Evolutionary conservation across 2,797 vertebrate genomes (phyloP).

Genomic region (Tenualosa ilisha): DNA sequence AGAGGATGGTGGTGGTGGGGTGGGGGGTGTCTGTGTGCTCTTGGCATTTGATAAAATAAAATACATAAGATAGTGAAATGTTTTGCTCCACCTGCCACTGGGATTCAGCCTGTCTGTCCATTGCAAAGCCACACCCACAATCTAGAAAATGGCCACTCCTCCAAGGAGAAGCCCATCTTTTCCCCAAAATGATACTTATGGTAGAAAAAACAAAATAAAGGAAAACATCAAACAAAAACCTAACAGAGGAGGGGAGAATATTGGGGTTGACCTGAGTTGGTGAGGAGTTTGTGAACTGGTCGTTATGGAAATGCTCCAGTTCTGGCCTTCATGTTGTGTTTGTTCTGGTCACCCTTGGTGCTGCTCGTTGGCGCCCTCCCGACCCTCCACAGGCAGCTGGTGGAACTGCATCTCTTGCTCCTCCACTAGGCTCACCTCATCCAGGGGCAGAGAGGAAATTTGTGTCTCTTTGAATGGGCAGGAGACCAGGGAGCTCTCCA

Average conservation of each 20-base stretch:
- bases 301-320: conserved; percentile 57
- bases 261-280: conserved; percentile 90
- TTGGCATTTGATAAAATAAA: not conserved
- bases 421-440: conserved; percentile 77
- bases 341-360: conserved; percentile 77
- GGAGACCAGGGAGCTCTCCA: conserved; percentile 55
- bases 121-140: conserved; percentile 52
- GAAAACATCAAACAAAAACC: conserved; percentile 32
- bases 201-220: conserved; percentile 62
- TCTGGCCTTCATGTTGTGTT: conserved; percentile 60
- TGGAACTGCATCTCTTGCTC: conserved; percentile 70
- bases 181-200: conserved; percentile 61
- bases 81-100: conserved; percentile 49
- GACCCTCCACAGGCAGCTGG: conserved; percentile 51
- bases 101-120: conserved; percentile 42
- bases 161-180: conserved; percentile 55
- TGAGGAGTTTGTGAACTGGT: conserved; percentile 71
- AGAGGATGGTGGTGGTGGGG: not conserved
- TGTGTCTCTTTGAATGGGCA: conserved; percentile 75
- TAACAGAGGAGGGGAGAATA: conserved; percentile 42
- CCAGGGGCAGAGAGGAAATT: conserved; percentile 80
- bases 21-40: not conserved
- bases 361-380: conserved; percentile 47
- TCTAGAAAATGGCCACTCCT: conserved; percentile 49
- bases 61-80: not conserved